Evolutionary conservation across 2,888 invertebrate species (phyloP), one percentile per base, ranked within the genome.

Genomic region (Ectemnius continuus): DNA sequence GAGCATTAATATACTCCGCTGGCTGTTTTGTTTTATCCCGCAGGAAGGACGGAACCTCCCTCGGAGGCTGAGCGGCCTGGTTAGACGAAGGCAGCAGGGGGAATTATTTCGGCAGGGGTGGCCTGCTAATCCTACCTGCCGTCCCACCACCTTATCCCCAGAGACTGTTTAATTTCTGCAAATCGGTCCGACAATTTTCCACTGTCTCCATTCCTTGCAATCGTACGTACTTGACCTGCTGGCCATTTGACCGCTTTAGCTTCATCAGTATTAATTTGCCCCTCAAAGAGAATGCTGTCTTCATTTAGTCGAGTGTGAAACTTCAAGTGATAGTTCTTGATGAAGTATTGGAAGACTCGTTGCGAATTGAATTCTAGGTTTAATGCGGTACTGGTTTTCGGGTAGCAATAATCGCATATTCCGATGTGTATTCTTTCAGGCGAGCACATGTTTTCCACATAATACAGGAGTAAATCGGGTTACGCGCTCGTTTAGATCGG

Each of bases 21-120:
- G 85, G 87, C 79, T 91, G 91, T 91, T 91, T 91, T 91, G 91
- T 91, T 90, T 91, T 89, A 91, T 89, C 89, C 90, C 86, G 86
- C 89, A 89, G 90, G 90, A 89, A 90, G 89, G 88, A 86, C 84
- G 86, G 83, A 84, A 80, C 84, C 84, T 76, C 76, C 79, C 81
- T 73, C 71, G 79, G 76, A 78, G 83, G 81, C 72, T 70, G 74
- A 69, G 71, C 71, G 70, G 18, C 70, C 75, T 80, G 79, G 73
- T 71, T 73, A 70, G 72, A 67, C 69, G 70, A 67, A 77, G 71
- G 69, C 56, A 77, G 75, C 79, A 74, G 74, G 66, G 70, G 78
- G 81, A 85, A 81, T 87, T 87, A 84, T 86, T 82, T 81, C 78
- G 76, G 75, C 70, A 80, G 83, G 70, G 73, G 75, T 73, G 69